Evolutionary conservation across 2,113 vertebrate species (phyloP), one percentile per base, ranked within the genome.

Genomic region (Setophaga kirtlandii): DNA sequence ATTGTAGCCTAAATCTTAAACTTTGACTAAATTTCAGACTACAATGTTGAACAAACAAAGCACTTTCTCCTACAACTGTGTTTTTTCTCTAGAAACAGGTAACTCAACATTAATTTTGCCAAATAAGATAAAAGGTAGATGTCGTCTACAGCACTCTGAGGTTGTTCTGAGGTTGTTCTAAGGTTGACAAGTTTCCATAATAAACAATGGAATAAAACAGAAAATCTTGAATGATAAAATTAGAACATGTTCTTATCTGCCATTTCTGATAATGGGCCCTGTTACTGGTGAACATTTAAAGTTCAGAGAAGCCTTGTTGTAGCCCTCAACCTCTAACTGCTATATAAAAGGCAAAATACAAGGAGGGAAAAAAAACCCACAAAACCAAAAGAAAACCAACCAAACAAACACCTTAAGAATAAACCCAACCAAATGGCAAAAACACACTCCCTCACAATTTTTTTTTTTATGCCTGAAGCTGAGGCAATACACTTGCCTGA

Each of bases 11-110:
- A 93, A 87, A 47, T 46, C 42, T 90, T 78, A 50, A 91, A 67
- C 73, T 93, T 93, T 31, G 62, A 46, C 68, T 93, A 55, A 37
- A 77, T 63, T 93, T 90, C 86, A 80, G 74, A 93, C 46, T 71
- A 95, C 23, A 94, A 67, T 60, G 68, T 47, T 52, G 28, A 89
- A 69, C 17, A 53, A 91, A 84, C 7, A 39, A 46, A 37, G 2
- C 19, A 37, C 27, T 62, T 85, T 78, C 14, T 55, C 28, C 60
- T 73, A 58, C 17, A 76, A 22, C 28, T 27, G 20, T 39, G 11
- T 6, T 76, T 89, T 87, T 15, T 90, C 9, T 69, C 49, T 52
- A 44, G 30, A 64, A 35, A 74, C 5, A 42, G 18, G 27, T 31
- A 67, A 47, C 11, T 4, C 14, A 44, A 35, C 3, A 15, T 1